Evolutionary conservation across 2,797 vertebrate species (phyloP).

Genomic region (Sandelia bainsii): DNA sequence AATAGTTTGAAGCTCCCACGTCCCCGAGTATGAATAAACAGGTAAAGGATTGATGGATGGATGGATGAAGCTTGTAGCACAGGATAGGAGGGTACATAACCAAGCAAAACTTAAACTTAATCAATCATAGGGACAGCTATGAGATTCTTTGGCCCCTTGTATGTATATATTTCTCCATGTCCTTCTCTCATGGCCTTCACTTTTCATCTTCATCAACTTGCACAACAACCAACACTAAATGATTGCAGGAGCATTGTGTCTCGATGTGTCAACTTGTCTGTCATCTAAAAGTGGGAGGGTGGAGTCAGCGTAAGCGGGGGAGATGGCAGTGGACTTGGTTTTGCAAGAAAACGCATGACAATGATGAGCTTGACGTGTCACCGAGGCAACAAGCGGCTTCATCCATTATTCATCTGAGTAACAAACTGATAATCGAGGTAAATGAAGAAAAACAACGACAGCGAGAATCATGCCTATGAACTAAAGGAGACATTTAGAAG

Average conservation of each 20-base stretch:
- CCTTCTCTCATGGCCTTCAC: conserved; percentile 28
- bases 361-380: conserved; percentile 73
- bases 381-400: conserved; percentile 71
- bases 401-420: conserved; percentile 83
- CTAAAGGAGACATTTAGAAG: conserved; percentile 71
- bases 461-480: conserved; percentile 61
- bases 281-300: conserved; percentile 63
- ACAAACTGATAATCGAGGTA: conserved; percentile 80
- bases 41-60: neutral
- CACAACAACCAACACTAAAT: conserved; percentile 64
- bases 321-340: conserved; percentile 38
- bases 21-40: conserved; percentile 15
- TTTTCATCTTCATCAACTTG: conserved; percentile 61
- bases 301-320: conserved; percentile 25
- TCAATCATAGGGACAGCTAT: conserved; percentile 19
- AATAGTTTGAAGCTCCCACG: neutral
- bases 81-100: neutral
- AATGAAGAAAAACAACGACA: conserved; percentile 78
- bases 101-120: conserved; percentile 10
- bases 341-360: conserved; percentile 51
- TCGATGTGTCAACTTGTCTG: conserved; percentile 58
- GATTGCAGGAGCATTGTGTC: conserved; percentile 42
- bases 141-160: neutral
- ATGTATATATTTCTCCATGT: conserved; percentile 29
- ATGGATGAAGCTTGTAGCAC: conserved; percentile 9